Percentiles rank a stretch among this genome's conserved stretches.
Conservation (phyloP, 2,888 invertebrate genomes). For the Idaea biselata region DNA sequence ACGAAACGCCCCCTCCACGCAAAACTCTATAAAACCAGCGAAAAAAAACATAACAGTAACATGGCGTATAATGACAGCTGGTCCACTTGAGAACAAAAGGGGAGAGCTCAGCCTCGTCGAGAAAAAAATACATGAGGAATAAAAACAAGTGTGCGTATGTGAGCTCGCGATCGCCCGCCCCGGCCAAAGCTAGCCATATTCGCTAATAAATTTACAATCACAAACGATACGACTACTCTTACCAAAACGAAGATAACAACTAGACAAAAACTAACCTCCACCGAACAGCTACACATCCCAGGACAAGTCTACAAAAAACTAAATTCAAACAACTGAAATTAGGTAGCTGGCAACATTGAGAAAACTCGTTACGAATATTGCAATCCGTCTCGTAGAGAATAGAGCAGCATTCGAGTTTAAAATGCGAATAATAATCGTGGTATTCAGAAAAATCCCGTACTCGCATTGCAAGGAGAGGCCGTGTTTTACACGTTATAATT, state of each 20-base stretch:
- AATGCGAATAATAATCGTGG: conserved; percentile 79
- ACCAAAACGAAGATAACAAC: conserved; percentile 38
- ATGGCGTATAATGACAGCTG: conserved; percentile 82
- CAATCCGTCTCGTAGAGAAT: conserved; percentile 77
- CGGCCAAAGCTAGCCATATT: conserved; percentile 41
- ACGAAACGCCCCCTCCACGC: conserved; percentile 76
- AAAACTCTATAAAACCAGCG: conserved; percentile 79
- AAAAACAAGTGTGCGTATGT: conserved; percentile 73
- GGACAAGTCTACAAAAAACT: conserved; percentile 36
- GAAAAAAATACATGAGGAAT: conserved; percentile 78
- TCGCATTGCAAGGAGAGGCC: conserved; percentile 76
- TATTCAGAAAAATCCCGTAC: conserved; percentile 78
- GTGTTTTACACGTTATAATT: conserved; percentile 80
- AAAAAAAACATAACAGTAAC: conserved; percentile 81
- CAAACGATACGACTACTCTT: conserved; percentile 63
- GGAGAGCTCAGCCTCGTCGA: conserved; percentile 76
- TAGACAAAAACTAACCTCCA: conserved; percentile 37
- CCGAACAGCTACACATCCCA: conserved; percentile 33
- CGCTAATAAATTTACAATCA: conserved; percentile 79
- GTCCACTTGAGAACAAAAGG: conserved; percentile 82
- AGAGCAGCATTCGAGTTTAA: conserved; percentile 77
- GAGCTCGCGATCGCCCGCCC: conserved; percentile 50
- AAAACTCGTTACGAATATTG: conserved; percentile 80
- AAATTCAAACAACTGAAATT: conserved; percentile 65
- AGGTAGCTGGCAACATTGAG: conserved; percentile 67